These are phyloP conservation scores for Lomographa bimaculata DNA, from an alignment of 2,888 invertebrate genomes.

Conservation along the genomic window DNA sequence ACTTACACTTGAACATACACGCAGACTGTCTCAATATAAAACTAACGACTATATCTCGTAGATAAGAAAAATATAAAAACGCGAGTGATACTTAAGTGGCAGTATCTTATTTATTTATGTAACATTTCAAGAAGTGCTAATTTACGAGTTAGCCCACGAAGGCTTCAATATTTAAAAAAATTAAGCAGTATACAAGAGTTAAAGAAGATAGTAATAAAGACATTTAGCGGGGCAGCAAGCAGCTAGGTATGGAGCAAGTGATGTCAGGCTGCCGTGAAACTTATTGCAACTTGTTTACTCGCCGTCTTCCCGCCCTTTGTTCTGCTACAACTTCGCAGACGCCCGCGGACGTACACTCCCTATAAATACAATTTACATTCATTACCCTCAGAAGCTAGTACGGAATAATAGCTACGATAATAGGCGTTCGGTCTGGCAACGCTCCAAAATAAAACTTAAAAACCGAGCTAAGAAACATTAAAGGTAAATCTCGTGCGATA, in stretches of 20 bases:
- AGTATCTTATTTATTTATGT: too few relatives aligned
- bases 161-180: constrained; percentile 17
- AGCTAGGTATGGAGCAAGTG: constrained; percentile 43
- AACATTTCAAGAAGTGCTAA: background rate
- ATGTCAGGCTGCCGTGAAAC: constrained; percentile 61
- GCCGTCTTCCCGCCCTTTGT: constrained; percentile 69
- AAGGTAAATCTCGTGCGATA: constrained; percentile 14
- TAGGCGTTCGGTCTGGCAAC: constrained; percentile 18
- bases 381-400: constrained; percentile 51
- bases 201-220: constrained; percentile 55
- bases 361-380: constrained; percentile 74
- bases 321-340: constrained; percentile 66
- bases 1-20: constrained; percentile 4
- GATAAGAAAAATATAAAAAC: background rate
- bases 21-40: constrained; percentile 6
- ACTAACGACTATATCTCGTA: background rate
- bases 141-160: background rate
- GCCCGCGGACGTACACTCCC: constrained; percentile 60
- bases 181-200: constrained; percentile 37
- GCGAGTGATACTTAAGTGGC: background rate
- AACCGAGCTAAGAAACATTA: constrained; percentile 3
- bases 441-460: constrained; percentile 17
- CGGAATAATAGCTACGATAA: constrained; percentile 44
- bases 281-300: constrained; percentile 78
- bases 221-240: constrained; percentile 49